These are phyloP conservation scores for Geophilus truncorum DNA, from an alignment of 2,888 invertebrate genomes.

Conservation along the genomic window DNA sequence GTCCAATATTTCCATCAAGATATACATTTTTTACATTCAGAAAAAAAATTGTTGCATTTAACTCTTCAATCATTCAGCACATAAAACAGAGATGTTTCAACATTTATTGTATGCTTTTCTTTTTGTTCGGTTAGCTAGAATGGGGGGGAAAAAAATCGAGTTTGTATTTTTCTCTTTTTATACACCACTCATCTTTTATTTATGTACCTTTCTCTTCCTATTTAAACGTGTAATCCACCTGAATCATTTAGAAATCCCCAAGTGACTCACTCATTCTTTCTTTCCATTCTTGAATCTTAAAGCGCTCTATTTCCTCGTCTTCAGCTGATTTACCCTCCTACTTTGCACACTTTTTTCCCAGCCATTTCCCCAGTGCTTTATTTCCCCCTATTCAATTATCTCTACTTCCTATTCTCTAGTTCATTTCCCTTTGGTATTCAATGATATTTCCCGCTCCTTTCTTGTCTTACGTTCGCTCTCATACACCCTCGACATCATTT, in stretches of 20 bases:
- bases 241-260: conserved; percentile 12
- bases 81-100: too few relatives aligned
- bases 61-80: too few relatives aligned
- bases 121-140: too few relatives aligned
- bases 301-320: not conserved
- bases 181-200: not conserved
- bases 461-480: not conserved
- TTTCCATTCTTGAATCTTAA: not conserved
- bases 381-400: conserved; percentile 11
- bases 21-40: not conserved
- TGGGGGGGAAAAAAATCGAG: too few relatives aligned
- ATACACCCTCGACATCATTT: not conserved
- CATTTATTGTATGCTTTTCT: too few relatives aligned
- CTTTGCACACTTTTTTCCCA: not conserved
- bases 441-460: not conserved
- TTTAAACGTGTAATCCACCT: conserved; percentile 8
- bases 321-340: not conserved
- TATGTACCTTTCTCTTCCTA: not conserved
- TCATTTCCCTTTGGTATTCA: not conserved
- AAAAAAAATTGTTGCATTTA: too few relatives aligned
- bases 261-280: not conserved
- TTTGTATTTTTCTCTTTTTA: not conserved
- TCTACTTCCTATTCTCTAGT: not conserved
- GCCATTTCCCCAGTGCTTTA: conserved; percentile 15
- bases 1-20: too few relatives aligned